Conservation (phyloP, 2,888 invertebrate genomes). For the Cheilosia soror region DNA sequence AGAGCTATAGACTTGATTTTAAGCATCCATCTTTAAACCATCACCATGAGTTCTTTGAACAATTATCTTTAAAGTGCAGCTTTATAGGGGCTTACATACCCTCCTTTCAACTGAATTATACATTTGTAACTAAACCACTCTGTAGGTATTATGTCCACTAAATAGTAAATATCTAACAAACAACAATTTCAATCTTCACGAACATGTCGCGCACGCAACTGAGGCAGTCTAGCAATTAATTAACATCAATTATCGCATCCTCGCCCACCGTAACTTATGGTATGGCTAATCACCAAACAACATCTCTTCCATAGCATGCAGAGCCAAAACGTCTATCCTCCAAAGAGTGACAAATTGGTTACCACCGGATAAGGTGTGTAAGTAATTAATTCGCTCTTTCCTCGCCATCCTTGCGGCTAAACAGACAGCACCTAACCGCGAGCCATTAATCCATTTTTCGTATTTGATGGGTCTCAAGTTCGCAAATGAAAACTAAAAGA, state of each 20-base stretch:
- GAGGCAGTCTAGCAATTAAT: constrained; percentile 40
- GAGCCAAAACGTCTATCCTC: constrained; percentile 5
- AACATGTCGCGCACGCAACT: constrained; percentile 41
- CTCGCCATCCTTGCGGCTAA: constrained; percentile 20
- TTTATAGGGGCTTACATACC: neutral
- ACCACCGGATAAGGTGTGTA: constrained; percentile 24
- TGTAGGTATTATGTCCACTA: neutral
- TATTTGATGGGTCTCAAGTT: constrained; percentile 31
- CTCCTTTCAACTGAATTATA: neutral
- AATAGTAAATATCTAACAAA: neutral
- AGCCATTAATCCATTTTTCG: constrained; percentile 29
- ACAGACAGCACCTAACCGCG: constrained; percentile 25
- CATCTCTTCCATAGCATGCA: constrained; percentile 28
- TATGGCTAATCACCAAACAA: constrained; percentile 27
- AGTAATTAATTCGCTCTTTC: constrained; percentile 37
- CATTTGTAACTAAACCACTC: neutral
- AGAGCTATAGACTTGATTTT: no score
- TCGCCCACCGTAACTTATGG: constrained; percentile 8
- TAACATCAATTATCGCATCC: constrained; percentile 45
- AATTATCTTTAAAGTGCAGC: no score
- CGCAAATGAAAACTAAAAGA: constrained; percentile 6
- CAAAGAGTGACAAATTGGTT: constrained; percentile 20
- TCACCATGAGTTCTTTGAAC: no score
- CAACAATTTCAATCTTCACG: constrained; percentile 19
- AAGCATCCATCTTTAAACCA: no score